Evolutionary conservation across 2,888 invertebrate species (phyloP), one percentile per base, ranked within the genome.

Genomic region (Eristalis pertinax): DNA sequence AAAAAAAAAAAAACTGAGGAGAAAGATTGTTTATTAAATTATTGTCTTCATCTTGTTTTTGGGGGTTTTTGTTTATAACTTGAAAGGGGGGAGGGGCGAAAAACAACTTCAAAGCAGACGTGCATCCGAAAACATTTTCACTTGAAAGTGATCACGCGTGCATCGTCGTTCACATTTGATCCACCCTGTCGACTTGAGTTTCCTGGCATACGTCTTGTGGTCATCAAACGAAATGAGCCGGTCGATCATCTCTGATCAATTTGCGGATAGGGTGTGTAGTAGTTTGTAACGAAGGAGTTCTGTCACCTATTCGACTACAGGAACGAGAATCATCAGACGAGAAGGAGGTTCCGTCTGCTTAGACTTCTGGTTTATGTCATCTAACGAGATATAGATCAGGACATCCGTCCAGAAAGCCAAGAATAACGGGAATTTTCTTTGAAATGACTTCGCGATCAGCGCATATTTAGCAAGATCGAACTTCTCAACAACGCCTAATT

Each of bases 141-240:
- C 50, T 50, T 50, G 50, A 50, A 50, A 50, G 19, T 7, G 19
- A 8, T 50, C 19, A 2, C 50, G 8, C 2, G 3, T 4, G 4
- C 43, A n/a, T 2, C 4, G 8, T 19, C 50, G 19, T 50, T 50
- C 50, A 1, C 50, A 38, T 72, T 62, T 79, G 69, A 69, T 78
- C 35, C 32, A 74, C 68, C 38, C 26, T 75, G 80, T 73, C 67
- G 75, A 80, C 64, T 77, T 81, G 68, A 73, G 76, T 76, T 85
- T 81, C 63, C 80, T 76, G 80, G 70, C 60, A 67, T 64, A 73
- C 43, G 77, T 84, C 80, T 41, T 35, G 58, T 64, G 68, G 13
- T 74, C 68, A 29, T 74, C 69, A 19, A 32, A 8, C 32, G 32
- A 10, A 8, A 32, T 32, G 32, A 32, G 32, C 64, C 41, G 63